Evolutionary conservation across 1,140 invertebrate genomes (phyloP).

Genomic region (Rhopalosiphum maidis): DNA sequence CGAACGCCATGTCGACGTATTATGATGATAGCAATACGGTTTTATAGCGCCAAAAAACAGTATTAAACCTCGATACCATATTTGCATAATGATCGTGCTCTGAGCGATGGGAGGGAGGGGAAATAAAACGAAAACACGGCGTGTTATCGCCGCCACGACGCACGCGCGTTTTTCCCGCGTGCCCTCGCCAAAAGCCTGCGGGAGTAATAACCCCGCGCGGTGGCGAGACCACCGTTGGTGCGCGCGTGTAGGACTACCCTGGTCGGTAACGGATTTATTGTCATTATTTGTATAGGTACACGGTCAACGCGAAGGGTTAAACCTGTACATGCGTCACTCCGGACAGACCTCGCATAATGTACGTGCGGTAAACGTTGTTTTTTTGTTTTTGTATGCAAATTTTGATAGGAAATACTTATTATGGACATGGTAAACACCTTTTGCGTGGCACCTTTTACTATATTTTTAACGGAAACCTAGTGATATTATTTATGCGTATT

Average conservation of each 20-base stretch:
- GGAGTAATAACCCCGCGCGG: background rate
- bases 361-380: too few relatives aligned
- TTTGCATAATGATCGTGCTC: background rate
- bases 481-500: background rate
- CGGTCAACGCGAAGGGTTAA: background rate
- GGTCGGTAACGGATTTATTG: background rate
- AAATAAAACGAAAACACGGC: background rate
- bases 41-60: background rate
- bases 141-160: background rate
- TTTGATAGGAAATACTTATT: background rate
- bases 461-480: background rate
- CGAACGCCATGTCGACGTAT: too few relatives aligned
- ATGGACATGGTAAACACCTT: background rate
- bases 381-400: background rate
- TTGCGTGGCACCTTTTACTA: background rate
- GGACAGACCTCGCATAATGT: background rate
- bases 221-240: background rate
- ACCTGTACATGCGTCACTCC: background rate
- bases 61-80: background rate
- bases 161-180: background rate
- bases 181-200: background rate
- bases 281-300: background rate
- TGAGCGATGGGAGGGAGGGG: background rate
- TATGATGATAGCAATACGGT: background rate
- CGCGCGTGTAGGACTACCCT: background rate